These are phyloP conservation scores for Paramuricea clavata DNA, from an alignment of 92 coral and sea anemone species.

Conservation along the genomic window DNA sequence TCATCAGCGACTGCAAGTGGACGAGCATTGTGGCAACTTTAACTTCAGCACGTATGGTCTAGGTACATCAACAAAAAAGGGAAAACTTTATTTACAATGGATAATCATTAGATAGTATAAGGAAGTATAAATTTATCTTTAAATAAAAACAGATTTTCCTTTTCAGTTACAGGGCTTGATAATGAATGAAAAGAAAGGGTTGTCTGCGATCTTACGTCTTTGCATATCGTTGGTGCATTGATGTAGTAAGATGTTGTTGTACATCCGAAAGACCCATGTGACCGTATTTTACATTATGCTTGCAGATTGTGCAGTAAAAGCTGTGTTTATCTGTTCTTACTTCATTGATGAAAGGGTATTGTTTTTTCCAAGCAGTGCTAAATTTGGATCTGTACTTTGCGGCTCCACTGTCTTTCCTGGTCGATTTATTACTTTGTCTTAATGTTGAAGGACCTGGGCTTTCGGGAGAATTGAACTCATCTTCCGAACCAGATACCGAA, in stretches of 20 bases:
- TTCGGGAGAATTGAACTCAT: neutral
- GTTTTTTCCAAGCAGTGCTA: neutral
- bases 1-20: conserved; percentile 65
- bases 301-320: conserved; percentile 3
- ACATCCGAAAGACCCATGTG: conserved; percentile 19
- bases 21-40: conserved; percentile 73
- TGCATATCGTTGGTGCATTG: neutral
- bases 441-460: conserved; percentile 4
- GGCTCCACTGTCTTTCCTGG: neutral
- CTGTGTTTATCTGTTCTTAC: neutral
- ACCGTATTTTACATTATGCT: conserved; percentile 4
- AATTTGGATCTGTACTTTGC: neutral
- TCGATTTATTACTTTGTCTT: neutral
- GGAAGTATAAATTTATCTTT: conserved; percentile 4
- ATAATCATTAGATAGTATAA: neutral
- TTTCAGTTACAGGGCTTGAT: conserved; percentile 20
- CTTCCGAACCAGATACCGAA: neutral
- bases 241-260: neutral
- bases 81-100: neutral
- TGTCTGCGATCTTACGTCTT: conserved; percentile 16
- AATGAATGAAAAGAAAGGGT: conserved; percentile 3
- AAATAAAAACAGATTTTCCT: conserved; percentile 7
- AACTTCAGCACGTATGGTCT: conserved; percentile 55
- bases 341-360: neutral
- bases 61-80: neutral